Conservation (phyloP, 2,797 vertebrate genomes). For the Diglossa cyanea region DNA sequence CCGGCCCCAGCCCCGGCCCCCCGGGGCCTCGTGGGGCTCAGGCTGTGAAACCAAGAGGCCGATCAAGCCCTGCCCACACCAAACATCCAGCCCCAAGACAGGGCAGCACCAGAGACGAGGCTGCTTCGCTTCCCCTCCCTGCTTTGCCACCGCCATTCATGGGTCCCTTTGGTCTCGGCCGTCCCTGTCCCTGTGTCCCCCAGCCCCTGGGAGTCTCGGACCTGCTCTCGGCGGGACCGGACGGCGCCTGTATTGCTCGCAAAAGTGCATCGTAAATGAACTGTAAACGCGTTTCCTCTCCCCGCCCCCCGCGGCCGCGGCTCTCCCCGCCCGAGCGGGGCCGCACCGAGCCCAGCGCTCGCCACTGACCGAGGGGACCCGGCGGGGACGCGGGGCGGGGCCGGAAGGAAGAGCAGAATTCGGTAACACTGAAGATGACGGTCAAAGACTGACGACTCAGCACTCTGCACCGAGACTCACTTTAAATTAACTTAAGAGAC, state of each 20-base stretch:
- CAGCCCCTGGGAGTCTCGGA: neutral
- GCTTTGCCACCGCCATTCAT: neutral
- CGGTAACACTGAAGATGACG: conserved; percentile 30
- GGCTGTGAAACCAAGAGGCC: neutral
- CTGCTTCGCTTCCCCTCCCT: neutral
- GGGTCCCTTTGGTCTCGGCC: neutral
- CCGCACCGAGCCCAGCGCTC: neutral
- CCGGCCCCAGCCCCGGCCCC: neutral
- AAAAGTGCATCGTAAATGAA: conserved; percentile 46
- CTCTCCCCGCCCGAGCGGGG: neutral
- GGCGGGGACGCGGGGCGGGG: neutral
- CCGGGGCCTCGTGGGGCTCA: neutral
- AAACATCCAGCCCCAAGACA: neutral
- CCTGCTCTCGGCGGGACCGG: neutral
- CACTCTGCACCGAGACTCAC: conserved; percentile 55
- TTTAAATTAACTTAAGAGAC: conserved; percentile 71
- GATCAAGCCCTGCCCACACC: neutral
- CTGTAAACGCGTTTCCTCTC: neutral
- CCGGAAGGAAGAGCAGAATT: conserved; percentile 38
- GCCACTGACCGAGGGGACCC: neutral
- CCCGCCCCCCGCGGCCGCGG: neutral
- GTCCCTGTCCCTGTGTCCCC: neutral
- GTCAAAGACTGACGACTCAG: conserved; percentile 33
- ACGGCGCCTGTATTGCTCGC: conserved; percentile 6
- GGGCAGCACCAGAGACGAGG: neutral